phyloP scores from a whole-genome alignment of 2,797 vertebrate genomes.

The Chelon labrosus region DNA sequence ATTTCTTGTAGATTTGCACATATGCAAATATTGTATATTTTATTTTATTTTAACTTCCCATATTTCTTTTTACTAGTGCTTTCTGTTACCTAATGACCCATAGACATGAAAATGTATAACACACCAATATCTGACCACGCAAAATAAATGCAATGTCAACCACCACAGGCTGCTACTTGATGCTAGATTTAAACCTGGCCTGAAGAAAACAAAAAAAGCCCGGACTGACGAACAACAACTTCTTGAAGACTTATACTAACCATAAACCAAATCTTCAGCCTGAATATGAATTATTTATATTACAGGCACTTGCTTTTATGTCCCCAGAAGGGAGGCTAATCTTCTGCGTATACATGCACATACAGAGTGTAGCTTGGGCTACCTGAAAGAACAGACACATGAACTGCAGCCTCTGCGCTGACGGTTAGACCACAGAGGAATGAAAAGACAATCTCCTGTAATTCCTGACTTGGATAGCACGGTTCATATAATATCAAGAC shows the following conservation, averaged over 20 bases:
- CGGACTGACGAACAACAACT: background rate
- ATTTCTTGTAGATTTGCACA: too few species aligned
- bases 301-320: background rate
- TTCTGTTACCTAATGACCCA: constrained; percentile 27
- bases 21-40: too few species aligned
- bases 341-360: background rate
- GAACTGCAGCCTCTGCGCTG: constrained; percentile 18
- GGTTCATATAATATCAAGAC: constrained; percentile 43
- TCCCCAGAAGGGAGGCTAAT: background rate
- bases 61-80: background rate
- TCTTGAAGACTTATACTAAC: background rate
- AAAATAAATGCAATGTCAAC: background rate
- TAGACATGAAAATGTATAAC: constrained; percentile 6
- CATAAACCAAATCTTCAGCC: background rate
- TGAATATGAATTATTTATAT: background rate
- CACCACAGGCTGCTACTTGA: background rate
- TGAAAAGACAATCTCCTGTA: constrained; percentile 1
- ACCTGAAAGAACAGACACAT: constrained; percentile 39
- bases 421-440: constrained; percentile 24
- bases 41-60: too few species aligned
- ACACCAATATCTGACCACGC: background rate
- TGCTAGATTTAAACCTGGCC: background rate
- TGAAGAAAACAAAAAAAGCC: background rate
- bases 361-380: background rate
- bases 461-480: constrained; percentile 37